Evolutionary conservation across 2,888 invertebrate genomes (phyloP).

Genomic region (Lepetodrilus schrolli): DNA sequence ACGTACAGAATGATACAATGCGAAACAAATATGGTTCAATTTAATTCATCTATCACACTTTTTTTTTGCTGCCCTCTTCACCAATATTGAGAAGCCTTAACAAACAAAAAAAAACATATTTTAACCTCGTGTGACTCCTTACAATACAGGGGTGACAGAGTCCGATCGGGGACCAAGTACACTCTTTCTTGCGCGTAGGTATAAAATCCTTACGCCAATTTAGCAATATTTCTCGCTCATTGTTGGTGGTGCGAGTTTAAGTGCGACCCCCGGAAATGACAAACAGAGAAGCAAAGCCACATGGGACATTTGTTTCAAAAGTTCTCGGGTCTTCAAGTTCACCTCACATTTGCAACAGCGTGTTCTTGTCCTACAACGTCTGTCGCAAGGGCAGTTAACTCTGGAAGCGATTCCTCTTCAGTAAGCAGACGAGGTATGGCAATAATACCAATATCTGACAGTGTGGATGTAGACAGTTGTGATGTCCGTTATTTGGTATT

Average conservation of each 20-base stretch:
- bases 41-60: background rate
- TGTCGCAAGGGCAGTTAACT: background rate
- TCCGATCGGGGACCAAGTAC: conserved; percentile 1
- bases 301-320: conserved; percentile 28
- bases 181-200: conserved; percentile 23
- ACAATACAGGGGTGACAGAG: conserved; percentile 4
- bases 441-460: too few relatives aligned
- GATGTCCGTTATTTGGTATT: too few relatives aligned
- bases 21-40: too few relatives aligned
- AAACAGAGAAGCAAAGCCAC: conserved; percentile 27
- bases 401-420: too few relatives aligned
- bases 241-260: conserved; percentile 27
- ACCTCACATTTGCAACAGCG: background rate
- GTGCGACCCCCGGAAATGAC: conserved; percentile 25
- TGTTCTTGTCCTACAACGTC: background rate
- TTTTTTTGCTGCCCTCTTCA: background rate
- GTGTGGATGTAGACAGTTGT: too few relatives aligned
- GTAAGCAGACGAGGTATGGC: too few relatives aligned
- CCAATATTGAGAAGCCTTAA: background rate
- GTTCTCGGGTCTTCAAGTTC: conserved; percentile 18
- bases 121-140: conserved; percentile 25
- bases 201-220: conserved; percentile 27
- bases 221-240: conserved; percentile 24
- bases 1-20: too few relatives aligned
- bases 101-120: conserved; percentile 24